Evolutionary conservation across 2,888 invertebrate species (phyloP), one percentile per base, ranked within the genome.

Genomic region (Exephanes ischioxanthus): DNA sequence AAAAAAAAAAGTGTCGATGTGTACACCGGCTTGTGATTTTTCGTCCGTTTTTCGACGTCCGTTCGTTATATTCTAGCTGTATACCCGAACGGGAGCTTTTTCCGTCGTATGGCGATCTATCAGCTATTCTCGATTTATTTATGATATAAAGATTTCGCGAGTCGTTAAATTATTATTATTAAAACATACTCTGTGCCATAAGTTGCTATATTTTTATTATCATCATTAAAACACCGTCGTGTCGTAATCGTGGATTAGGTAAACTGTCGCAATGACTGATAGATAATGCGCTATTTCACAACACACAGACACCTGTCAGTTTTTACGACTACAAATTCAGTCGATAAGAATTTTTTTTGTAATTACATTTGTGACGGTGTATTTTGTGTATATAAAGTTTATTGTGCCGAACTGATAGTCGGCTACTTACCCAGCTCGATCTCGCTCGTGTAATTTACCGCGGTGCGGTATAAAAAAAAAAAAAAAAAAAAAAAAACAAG

Each of bases 131-230:
- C 68, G 33, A 33, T 73, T 81, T 68, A 58, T 86, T 63, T 86
- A 82, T 70, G 48, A 83, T 83, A 83, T 83, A 85, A 76, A 84
- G 79, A 71, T 66, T 78, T 83, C 71, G 48, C 72, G 58, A 48
- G 55, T 87, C 80, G 80, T 88, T 86, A 80, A 48, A 77, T 78
- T 86, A 88, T 82, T 82, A 79, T 75, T 82, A 80, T 45, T 45
- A 88, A 83, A 87, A 88, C 87, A 88, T 86, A 89, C 86, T 89
- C 89, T 91, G 92, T 92, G 93, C 92, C 92, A 92, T 93, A 91
- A 87, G 87, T 89, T 89, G 85, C 86, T 86, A 90, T 89, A 90
- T 88, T 90, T 89, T 72, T 48, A 68, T 82, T 79, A 87, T 89
- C 58, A 80, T 80, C 82, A 45, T 30, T 19, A n/a, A 55, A 30